Conservation (phyloP, 2,113 vertebrate genomes). For the Cavia porcellus region DNA sequence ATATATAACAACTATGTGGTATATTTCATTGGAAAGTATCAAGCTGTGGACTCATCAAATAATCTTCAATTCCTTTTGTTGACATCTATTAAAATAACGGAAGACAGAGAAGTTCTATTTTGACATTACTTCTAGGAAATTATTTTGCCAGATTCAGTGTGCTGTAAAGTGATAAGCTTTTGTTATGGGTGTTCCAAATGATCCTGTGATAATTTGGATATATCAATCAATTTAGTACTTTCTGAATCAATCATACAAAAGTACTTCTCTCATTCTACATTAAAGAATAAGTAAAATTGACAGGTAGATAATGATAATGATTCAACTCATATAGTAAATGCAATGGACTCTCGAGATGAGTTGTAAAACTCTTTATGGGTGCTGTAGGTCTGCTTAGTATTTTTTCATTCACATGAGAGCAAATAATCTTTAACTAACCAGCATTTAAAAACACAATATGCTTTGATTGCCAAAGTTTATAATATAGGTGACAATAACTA, state of each 20-base stretch:
- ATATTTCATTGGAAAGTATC: slow-evolving; percentile 67
- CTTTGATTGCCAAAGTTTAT: slow-evolving; percentile 70
- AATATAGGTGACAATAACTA: slow-evolving; percentile 8
- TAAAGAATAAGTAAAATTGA: slow-evolving; percentile 89
- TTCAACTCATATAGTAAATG: slow-evolving; percentile 86
- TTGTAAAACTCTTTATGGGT: slow-evolving; percentile 78
- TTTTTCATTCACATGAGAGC: slow-evolving; percentile 73
- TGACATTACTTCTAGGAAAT: slow-evolving; percentile 85
- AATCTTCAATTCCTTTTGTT: slow-evolving; percentile 80
- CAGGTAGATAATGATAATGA: slow-evolving; percentile 91
- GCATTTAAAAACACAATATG: slow-evolving; percentile 65
- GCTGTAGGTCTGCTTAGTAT: slow-evolving; percentile 67
- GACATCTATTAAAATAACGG: slow-evolving; percentile 81
- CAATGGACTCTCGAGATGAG: slow-evolving; percentile 81
- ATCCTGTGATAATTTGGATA: slow-evolving; percentile 87
- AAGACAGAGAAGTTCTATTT: slow-evolving; percentile 84
- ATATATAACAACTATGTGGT: slow-evolving; percentile 44
- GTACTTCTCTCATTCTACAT: slow-evolving; percentile 83
- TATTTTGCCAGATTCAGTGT: slow-evolving; percentile 89
- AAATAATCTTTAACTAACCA: slow-evolving; percentile 77
- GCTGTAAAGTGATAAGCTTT: slow-evolving; percentile 86
- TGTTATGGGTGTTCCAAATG: slow-evolving; percentile 87
- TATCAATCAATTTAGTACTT: slow-evolving; percentile 89
- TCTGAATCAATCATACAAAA: slow-evolving; percentile 85
- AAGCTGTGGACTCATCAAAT: slow-evolving; percentile 80